These are phyloP conservation scores for Lacerta viridis DNA, from an alignment of 2,797 vertebrate species.

Conservation along the genomic window DNA sequence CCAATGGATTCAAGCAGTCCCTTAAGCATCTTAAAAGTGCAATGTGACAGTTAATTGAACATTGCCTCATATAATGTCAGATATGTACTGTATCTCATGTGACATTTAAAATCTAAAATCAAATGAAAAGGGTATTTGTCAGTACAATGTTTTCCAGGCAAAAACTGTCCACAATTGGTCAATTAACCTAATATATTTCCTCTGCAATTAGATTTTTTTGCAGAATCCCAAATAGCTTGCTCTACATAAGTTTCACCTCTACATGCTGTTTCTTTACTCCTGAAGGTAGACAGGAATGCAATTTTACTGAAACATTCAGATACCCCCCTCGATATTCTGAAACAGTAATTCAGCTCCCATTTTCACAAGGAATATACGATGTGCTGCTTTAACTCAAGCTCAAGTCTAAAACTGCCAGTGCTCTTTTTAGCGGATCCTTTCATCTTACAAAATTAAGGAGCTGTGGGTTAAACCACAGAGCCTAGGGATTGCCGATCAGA, in stretches of 20 bases:
- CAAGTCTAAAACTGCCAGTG: background rate
- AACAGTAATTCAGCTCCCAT: background rate
- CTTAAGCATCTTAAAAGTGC: slow-evolving; percentile 19
- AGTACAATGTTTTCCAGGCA: background rate
- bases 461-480: too few relatives aligned
- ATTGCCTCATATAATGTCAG: background rate
- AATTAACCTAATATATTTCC: background rate
- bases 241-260: slow-evolving; percentile 1
- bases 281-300: background rate
- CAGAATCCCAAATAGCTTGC: background rate
- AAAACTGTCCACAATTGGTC: background rate
- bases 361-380: background rate
- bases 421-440: background rate
- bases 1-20: slow-evolving; percentile 40
- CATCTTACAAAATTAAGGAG: background rate
- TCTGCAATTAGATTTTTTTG: slow-evolving; percentile 13
- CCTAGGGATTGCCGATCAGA: too few relatives aligned
- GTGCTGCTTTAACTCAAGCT: background rate
- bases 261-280: fast-evolving
- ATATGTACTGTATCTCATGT: slow-evolving; percentile 36
- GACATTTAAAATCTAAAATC: slow-evolving; percentile 44
- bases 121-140: slow-evolving; percentile 39
- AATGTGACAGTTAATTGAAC: slow-evolving; percentile 21
- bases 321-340: background rate
- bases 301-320: background rate